Evolutionary conservation across 2,797 vertebrate genomes (phyloP).

Genomic region (Phoxinus dragarum): DNA sequence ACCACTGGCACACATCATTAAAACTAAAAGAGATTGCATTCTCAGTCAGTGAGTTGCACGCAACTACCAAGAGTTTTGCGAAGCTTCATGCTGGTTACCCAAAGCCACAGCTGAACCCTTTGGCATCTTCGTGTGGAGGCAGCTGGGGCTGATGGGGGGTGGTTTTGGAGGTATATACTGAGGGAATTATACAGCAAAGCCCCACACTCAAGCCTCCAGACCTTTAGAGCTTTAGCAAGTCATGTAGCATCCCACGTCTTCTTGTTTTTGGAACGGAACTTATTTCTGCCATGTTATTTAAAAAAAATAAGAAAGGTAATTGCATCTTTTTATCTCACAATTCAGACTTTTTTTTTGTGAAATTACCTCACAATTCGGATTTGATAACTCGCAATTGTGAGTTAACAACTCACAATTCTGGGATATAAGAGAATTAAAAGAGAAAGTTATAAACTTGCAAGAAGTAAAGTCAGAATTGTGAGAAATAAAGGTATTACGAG

Average conservation of each 20-base stretch:
- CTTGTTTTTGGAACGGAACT: neutral
- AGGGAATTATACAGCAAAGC: constrained; percentile 16
- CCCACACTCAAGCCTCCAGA: constrained; percentile 20
- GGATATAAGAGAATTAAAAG: no score
- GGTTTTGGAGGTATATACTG: constrained; percentile 1
- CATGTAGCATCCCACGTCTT: neutral
- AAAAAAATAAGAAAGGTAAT: neutral
- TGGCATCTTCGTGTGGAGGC: neutral
- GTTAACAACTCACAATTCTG: neutral
- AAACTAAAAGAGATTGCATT: constrained; percentile 3
- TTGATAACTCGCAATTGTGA: neutral
- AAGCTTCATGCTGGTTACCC: constrained; percentile 1
- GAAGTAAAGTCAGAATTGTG: neutral
- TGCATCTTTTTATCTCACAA: neutral
- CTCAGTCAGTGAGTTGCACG: neutral
- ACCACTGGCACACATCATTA: neutral
- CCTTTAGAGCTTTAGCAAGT: neutral
- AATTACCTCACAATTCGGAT: neutral
- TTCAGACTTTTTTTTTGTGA: neutral
- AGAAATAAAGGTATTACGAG: neutral
- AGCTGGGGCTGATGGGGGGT: neutral
- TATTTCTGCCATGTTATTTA: neutral
- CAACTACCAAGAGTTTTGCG: neutral
- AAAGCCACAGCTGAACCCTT: neutral
- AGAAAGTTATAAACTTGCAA: neutral